phyloP scores from a whole-genome alignment of 2,888 invertebrate genomes.

The Hecatera dysodea region DNA sequence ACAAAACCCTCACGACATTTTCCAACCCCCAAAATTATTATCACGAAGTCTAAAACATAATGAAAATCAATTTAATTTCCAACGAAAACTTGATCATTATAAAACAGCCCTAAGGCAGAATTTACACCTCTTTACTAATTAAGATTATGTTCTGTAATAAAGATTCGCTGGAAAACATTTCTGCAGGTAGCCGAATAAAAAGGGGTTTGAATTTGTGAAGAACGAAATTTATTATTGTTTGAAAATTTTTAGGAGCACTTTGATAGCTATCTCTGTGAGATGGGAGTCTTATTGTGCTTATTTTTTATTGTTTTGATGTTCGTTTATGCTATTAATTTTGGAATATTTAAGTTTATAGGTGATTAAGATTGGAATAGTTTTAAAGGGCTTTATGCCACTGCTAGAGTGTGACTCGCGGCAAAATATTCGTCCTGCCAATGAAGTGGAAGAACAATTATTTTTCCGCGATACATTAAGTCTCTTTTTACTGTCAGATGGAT shows the following conservation, averaged over 20 bases:
- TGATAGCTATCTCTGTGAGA: constrained; percentile 43
- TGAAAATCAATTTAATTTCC: constrained; percentile 42
- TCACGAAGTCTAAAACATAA: constrained; percentile 6
- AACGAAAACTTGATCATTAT: constrained; percentile 31
- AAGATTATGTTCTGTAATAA: constrained; percentile 77
- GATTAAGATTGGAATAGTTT: background rate
- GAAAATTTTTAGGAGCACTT: constrained; percentile 40
- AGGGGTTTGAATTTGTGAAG: constrained; percentile 69
- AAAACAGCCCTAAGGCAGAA: constrained; percentile 60
- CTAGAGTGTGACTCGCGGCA: no score
- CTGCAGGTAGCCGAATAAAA: constrained; percentile 61
- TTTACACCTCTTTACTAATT: constrained; percentile 78
- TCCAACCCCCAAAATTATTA: background rate
- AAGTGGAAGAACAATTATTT: no score
- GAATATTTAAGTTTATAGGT: background rate
- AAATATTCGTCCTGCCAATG: no score
- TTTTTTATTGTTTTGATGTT: constrained; percentile 40
- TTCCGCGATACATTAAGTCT: no score
- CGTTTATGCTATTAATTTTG: background rate
- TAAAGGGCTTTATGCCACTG: background rate
- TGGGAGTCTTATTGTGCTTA: constrained; percentile 31
- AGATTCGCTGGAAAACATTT: constrained; percentile 70
- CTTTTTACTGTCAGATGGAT: no score
- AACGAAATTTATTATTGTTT: constrained; percentile 64
- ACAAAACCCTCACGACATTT: background rate